These are phyloP conservation scores for Sinelater perroti DNA, from an alignment of 2,888 invertebrate species.

Conservation along the genomic window DNA sequence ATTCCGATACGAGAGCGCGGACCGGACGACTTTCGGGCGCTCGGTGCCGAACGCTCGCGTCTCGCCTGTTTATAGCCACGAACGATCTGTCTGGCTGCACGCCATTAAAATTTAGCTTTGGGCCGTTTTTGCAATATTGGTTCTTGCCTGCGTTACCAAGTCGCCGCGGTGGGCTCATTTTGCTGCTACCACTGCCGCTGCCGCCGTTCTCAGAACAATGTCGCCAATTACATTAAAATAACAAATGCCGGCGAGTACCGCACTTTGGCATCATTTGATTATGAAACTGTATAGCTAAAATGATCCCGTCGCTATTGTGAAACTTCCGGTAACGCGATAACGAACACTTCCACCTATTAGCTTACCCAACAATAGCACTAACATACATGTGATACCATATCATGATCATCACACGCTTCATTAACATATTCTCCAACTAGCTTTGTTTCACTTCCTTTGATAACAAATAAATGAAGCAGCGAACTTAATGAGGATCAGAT, in stretches of 20 bases:
- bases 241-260: neutral
- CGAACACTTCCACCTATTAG: no score
- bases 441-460: no score
- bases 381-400: no score
- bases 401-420: no score
- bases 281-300: neutral
- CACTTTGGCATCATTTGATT: neutral
- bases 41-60: no score
- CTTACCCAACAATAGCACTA: no score
- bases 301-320: neutral
- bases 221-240: neutral
- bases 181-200: neutral
- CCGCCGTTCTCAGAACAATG: neutral
- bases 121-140: constrained; percentile 16
- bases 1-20: constrained; percentile 5
- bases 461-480: no score
- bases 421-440: no score
- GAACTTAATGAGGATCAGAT: no score
- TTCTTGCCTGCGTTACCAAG: no score
- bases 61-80: neutral
- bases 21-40: neutral
- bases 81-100: neutral
- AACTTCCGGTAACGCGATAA: neutral
- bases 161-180: neutral
- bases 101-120: constrained; percentile 21